Evolutionary conservation across 2,888 invertebrate species (phyloP).

Genomic region (Phragmatobia fuliginosa): DNA sequence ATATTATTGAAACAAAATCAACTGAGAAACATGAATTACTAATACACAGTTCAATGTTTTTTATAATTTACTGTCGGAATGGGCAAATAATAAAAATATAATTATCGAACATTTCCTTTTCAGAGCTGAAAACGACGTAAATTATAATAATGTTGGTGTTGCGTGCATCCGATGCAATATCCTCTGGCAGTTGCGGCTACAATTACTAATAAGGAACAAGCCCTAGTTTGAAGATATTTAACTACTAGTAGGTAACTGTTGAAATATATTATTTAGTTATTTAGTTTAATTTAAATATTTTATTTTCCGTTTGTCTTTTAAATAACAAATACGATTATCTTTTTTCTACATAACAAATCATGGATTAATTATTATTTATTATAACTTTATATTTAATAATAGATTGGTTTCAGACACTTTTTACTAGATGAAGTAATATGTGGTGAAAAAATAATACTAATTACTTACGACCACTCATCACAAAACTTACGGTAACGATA

Average conservation of each 20-base stretch:
- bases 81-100: constrained; percentile 27
- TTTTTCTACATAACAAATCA: background rate
- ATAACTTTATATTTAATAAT: background rate
- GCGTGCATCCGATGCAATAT: constrained; percentile 61
- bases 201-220: constrained; percentile 21
- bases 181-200: constrained; percentile 44
- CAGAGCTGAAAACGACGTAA: constrained; percentile 44
- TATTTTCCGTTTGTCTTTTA: background rate
- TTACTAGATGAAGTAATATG: background rate
- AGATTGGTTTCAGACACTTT: background rate
- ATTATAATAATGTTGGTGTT: constrained; percentile 47
- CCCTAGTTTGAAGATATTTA: constrained; percentile 34
- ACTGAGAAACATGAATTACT: background rate
- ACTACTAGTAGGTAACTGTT: background rate
- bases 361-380: background rate
- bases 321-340: background rate
- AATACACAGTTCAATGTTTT: background rate
- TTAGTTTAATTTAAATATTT: background rate
- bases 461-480: constrained; percentile 33
- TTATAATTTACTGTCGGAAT: background rate
- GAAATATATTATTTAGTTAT: background rate
- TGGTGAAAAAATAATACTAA: background rate
- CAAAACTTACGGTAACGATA: constrained; percentile 45
- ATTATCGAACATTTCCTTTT: constrained; percentile 45
- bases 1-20: background rate